Evolutionary conservation across 1,140 invertebrate genomes (phyloP).

Genomic region (Drosophila ficusphila): DNA sequence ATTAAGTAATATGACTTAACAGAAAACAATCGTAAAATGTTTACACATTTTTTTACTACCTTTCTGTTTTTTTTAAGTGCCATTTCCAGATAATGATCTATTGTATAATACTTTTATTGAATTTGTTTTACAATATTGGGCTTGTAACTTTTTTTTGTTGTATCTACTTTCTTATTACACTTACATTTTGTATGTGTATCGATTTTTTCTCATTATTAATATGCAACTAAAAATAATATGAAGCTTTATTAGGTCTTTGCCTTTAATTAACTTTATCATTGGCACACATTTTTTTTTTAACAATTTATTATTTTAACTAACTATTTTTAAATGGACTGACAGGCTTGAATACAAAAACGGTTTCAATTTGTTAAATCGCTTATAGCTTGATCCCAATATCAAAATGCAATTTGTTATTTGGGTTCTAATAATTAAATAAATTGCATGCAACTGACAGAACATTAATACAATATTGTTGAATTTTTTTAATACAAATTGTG

Average conservation of each 20-base stretch:
- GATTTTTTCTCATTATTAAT: background rate
- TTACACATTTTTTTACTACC: too few relatives aligned
- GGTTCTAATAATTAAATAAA: background rate
- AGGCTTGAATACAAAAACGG: background rate
- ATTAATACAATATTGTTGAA: background rate
- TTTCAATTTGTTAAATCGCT: background rate
- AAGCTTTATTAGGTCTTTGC: background rate
- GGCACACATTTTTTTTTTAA: background rate
- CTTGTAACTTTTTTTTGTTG: too few relatives aligned
- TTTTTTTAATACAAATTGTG: background rate
- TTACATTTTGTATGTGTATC: too few relatives aligned
- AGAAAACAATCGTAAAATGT: too few relatives aligned
- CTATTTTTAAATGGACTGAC: background rate
- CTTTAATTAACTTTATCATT: conserved; percentile 4
- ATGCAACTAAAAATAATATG: background rate
- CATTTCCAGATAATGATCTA: too few relatives aligned
- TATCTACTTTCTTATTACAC: too few relatives aligned
- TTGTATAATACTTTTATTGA: too few relatives aligned
- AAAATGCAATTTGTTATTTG: conserved; percentile 18
- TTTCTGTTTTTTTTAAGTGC: too few relatives aligned
- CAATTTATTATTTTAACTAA: too few relatives aligned
- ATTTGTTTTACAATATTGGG: too few relatives aligned
- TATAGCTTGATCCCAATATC: background rate
- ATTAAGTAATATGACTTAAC: too few relatives aligned
- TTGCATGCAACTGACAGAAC: background rate